Evolutionary conservation across 1,140 invertebrate species (phyloP).

Genomic region (Cydia pomonella): DNA sequence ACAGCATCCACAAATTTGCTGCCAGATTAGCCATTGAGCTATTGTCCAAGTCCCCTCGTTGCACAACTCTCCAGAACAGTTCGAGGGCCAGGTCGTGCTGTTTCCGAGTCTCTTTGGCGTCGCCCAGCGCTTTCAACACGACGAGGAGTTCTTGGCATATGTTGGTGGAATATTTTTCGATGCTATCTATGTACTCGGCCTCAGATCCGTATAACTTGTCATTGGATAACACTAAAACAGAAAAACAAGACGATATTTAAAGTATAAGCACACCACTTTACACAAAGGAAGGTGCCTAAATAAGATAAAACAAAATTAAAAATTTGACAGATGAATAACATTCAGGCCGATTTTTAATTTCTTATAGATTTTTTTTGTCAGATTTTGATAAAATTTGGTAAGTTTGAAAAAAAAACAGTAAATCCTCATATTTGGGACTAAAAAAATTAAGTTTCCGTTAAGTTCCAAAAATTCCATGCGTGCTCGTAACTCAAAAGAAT

Average conservation of each 20-base stretch:
- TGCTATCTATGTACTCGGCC: slow-evolving; percentile 90
- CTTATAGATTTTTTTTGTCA: too few species aligned
- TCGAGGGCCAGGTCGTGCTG: slow-evolving; percentile 87
- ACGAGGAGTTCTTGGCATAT: slow-evolving; percentile 89
- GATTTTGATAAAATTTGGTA: too few species aligned
- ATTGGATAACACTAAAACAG: slow-evolving; percentile 92
- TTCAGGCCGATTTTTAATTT: too few species aligned
- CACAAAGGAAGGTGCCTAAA: slow-evolving; percentile 7
- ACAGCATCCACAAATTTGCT: slow-evolving; percentile 89
- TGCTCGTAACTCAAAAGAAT: too few species aligned
- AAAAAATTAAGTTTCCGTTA: too few species aligned
- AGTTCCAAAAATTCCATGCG: too few species aligned
- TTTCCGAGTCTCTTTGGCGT: slow-evolving; percentile 82
- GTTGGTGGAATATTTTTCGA: slow-evolving; percentile 89
- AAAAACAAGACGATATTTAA: slow-evolving; percentile 34
- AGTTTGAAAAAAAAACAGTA: too few species aligned
- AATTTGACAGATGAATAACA: too few species aligned
- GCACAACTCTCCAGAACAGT: slow-evolving; percentile 86
- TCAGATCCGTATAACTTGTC: slow-evolving; percentile 95
- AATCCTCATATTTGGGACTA: too few species aligned
- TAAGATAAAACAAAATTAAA: too few species aligned
- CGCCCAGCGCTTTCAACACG: slow-evolving; percentile 85
- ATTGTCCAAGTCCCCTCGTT: slow-evolving; percentile 85
- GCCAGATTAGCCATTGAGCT: slow-evolving; percentile 84
- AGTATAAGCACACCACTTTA: slow-evolving; percentile 34